phyloP scores from a whole-genome alignment of 2,797 vertebrate genomes.

The Cynopterus sphinx region DNA sequence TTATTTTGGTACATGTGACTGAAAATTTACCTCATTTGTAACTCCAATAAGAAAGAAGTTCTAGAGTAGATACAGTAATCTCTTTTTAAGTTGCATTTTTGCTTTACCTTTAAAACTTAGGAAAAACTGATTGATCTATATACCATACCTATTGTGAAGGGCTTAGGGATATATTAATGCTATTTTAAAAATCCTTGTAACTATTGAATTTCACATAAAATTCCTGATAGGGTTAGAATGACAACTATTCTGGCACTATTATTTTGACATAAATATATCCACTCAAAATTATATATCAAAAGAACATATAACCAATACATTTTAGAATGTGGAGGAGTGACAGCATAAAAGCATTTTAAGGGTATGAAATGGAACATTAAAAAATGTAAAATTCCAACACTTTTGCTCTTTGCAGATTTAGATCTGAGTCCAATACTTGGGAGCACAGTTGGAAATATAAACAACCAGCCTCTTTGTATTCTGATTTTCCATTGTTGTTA shows the following conservation, averaged over 20 bases:
- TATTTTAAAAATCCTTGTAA: neutral
- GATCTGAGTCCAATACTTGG: neutral
- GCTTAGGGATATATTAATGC: neutral
- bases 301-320: neutral
- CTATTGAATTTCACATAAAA: neutral
- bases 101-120: conserved; percentile 6
- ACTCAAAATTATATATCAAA: neutral
- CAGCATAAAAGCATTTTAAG: neutral
- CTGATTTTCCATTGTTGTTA: neutral
- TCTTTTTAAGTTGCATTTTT: neutral
- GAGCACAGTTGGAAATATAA: neutral
- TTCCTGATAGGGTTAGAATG: neutral
- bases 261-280: neutral
- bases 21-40: neutral
- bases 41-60: neutral
- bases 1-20: neutral
- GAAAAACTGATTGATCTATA: neutral
- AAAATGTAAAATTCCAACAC: neutral
- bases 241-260: neutral
- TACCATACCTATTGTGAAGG: neutral
- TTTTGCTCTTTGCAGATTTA: neutral
- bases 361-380: neutral
- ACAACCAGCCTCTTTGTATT: neutral
- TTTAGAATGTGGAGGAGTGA: neutral
- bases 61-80: neutral